A percentile compares a stretch with the other conserved stretches of the same genome.
phyloP scores from a whole-genome alignment of 2,797 vertebrate genomes.

The Borostomias antarcticus region DNA sequence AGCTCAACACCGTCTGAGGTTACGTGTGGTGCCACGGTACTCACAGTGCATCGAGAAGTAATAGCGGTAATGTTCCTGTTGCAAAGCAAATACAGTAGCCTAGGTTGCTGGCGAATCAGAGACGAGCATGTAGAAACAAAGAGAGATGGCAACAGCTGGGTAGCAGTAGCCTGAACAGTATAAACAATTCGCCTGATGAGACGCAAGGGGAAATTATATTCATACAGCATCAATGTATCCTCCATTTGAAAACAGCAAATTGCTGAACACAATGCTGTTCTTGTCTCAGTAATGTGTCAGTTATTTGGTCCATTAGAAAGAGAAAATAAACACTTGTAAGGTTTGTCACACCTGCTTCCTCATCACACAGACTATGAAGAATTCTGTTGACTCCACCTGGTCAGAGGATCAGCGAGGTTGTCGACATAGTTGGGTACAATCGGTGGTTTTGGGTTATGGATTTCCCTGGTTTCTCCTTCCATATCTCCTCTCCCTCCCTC shows the following conservation, averaged over 20 bases:
- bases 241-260: too few relatives aligned
- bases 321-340: too few relatives aligned
- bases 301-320: too few relatives aligned
- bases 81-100: not conserved
- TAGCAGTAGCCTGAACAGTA: too few relatives aligned
- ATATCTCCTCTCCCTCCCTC: constrained; percentile 17
- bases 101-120: not conserved
- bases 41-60: constrained; percentile 1
- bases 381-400: not conserved
- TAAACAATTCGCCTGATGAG: too few relatives aligned
- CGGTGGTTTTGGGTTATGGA: not conserved
- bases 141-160: too few relatives aligned
- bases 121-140: too few relatives aligned
- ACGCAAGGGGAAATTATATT: too few relatives aligned
- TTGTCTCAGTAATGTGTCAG: too few relatives aligned
- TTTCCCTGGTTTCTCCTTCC: constrained; percentile 6
- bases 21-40: not conserved
- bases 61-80: not conserved
- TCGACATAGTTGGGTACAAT: not conserved
- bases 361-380: not conserved
- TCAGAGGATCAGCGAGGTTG: not conserved
- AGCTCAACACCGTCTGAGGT: not conserved
- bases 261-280: too few relatives aligned
- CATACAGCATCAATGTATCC: too few relatives aligned
- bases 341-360: not conserved